These are phyloP conservation scores for Sebastes iracundus DNA, from an alignment of 2,797 vertebrate species.

Conservation along the genomic window DNA sequence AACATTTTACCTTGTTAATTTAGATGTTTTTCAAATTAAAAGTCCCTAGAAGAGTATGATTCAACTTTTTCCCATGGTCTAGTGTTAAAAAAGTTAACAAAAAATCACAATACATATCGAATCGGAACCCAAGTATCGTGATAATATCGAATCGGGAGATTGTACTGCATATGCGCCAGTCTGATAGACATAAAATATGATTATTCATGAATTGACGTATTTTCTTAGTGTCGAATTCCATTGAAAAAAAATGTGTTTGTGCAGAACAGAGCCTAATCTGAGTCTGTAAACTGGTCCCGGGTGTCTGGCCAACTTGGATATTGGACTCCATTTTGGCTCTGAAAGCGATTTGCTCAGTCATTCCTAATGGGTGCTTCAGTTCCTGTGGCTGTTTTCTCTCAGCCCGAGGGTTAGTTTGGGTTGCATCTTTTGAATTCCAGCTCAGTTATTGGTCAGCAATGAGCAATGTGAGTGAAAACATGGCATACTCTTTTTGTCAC, in stretches of 20 bases:
- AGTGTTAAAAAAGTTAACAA: too few species aligned
- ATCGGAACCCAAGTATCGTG: too few species aligned
- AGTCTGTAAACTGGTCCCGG: constrained; percentile 33
- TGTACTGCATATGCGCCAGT: not conserved
- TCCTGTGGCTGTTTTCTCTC: constrained; percentile 50
- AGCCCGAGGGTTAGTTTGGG: constrained; percentile 22
- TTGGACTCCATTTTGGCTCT: constrained; percentile 56
- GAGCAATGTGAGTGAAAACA: constrained; percentile 20
- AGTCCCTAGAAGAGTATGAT: too few species aligned
- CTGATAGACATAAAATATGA: constrained; percentile 34
- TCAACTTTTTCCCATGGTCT: too few species aligned
- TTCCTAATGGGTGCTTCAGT: constrained; percentile 56
- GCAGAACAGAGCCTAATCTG: constrained; percentile 23
- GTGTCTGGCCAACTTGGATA: constrained; percentile 61
- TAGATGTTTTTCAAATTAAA: too few species aligned
- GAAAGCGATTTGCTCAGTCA: constrained; percentile 50
- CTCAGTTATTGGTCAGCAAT: constrained; percentile 30
- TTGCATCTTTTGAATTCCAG: constrained; percentile 53
- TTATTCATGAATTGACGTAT: constrained; percentile 11
- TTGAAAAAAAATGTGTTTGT: constrained; percentile 29
- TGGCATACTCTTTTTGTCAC: not conserved
- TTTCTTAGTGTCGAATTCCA: constrained; percentile 28
- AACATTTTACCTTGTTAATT: too few species aligned
- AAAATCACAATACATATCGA: too few species aligned
- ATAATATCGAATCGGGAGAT: too few species aligned